Conservation (phyloP, 2,113 vertebrate genomes). For the Megatriorchis doriae region DNA sequence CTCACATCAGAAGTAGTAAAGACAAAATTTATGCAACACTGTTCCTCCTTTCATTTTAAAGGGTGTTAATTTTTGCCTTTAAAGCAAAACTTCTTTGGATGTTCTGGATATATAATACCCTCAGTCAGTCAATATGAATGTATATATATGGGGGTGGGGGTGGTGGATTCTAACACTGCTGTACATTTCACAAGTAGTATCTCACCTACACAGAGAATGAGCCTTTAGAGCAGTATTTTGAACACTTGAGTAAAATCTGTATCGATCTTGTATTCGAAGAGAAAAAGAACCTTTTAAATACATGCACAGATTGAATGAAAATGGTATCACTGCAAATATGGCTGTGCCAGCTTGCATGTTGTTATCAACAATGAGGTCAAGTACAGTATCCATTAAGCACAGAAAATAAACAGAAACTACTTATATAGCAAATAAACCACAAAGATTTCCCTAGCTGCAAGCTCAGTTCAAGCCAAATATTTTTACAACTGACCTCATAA, state of each 20-base stretch:
- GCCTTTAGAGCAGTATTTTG: background rate
- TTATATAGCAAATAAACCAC: background rate
- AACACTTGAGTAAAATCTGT: background rate
- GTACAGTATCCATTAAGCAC: background rate
- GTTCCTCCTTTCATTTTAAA: background rate
- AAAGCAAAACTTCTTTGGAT: background rate
- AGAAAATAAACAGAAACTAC: background rate
- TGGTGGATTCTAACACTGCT: background rate
- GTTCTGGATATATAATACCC: background rate
- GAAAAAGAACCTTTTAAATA: background rate
- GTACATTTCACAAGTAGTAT: background rate
- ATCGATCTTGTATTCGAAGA: background rate
- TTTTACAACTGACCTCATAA: background rate
- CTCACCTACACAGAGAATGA: background rate
- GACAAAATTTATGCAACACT: accelerated
- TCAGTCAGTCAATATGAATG: background rate
- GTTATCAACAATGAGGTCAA: background rate
- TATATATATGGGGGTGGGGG: accelerated
- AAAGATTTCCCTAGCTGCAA: background rate
- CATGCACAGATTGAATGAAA: background rate
- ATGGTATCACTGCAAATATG: background rate
- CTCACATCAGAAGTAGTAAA: background rate
- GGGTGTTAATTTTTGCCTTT: background rate
- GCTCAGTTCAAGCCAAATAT: background rate
- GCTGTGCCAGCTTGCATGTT: background rate